phyloP scores from a whole-genome alignment of 2,888 invertebrate genomes.

The Nymphalis c-album region DNA sequence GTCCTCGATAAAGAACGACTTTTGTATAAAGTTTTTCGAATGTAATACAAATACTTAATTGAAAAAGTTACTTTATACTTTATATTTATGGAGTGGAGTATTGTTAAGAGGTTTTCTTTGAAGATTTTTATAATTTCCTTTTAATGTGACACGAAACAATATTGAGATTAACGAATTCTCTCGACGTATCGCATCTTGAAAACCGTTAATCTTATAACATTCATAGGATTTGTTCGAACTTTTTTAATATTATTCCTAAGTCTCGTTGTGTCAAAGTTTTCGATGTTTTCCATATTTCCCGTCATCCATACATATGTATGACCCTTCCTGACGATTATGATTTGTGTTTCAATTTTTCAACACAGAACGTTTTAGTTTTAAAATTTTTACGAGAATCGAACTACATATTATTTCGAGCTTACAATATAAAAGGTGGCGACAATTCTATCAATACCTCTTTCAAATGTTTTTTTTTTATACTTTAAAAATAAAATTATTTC shows the following conservation, averaged over 20 bases:
- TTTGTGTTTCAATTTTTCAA: background rate
- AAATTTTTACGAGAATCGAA: background rate
- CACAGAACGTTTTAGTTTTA: background rate
- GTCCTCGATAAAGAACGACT: constrained; percentile 10
- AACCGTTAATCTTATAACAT: constrained; percentile 4
- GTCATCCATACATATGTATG: background rate
- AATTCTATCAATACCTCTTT: background rate
- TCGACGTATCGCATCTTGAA: background rate
- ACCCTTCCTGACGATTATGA: background rate
- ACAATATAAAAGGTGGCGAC: too few species aligned
- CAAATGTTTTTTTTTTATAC: constrained; percentile 11
- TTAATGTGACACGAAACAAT: background rate
- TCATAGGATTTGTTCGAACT: background rate
- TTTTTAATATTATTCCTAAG: constrained; percentile 1
- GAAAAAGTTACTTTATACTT: constrained; percentile 27
- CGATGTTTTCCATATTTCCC: background rate
- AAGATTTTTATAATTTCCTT: constrained; percentile 4
- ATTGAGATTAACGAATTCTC: background rate
- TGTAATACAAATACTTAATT: constrained; percentile 29
- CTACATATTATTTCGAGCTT: too few species aligned
- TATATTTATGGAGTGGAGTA: constrained; percentile 12
- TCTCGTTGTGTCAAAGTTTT: background rate
- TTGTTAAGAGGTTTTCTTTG: constrained; percentile 12
- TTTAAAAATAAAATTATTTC: constrained; percentile 7
- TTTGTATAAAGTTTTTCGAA: constrained; percentile 16